Base-by-base conservation (phyloP, 2,797 vertebrate genomes). In the Sebastes kiyomatsui region DNA sequence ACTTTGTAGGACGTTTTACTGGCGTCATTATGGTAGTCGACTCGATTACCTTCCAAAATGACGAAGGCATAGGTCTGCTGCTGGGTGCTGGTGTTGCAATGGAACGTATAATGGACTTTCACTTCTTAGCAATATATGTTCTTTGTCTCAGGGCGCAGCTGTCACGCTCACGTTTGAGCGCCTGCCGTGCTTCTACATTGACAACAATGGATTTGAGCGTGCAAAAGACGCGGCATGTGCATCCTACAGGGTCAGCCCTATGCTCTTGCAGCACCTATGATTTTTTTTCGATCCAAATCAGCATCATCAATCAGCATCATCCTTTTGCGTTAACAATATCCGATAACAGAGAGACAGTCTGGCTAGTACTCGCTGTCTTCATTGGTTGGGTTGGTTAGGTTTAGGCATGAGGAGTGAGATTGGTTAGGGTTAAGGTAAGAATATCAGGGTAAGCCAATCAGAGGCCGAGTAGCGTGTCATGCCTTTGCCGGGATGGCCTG, bases 131-230 rank as follows among this genome's bases (percentile, higher is more conserved):
- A 38, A 38, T 38, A 38, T 38, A 38, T 14, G 35, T 38, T 38
- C 35, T 38, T 38, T 38, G 35, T 38, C 35, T 38, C 35, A 38
- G 35, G 12, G 35, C 35, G 12, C 38, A 42, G 38, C 13, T 13
- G 13, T 42, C 13, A 0, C 5, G 5, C 5, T 38, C 0, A 1
- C 38, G 1, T 42, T 42, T 42, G 14, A 42, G 38, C 16, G 3
- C 16, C 6, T 18, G 13, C 42, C 6, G 16, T 18, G 42, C 42
- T 0, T 46, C 16, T 18, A 46, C 42, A 46, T 18, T 46, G 16
- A 46, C 14, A 46, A 46, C 42, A 46, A 46, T 46, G 42, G 42
- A 46, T 46, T 46, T 46, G 42, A 46, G 14, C 0, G 2, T 46
- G 42, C 42, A 46, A 46, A 46, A 46, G 42, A 42, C 0, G 13